Evolutionary conservation across 2,113 vertebrate genomes (phyloP), one percentile per base, ranked within the genome.

Genomic region (Leucosticte australis): DNA sequence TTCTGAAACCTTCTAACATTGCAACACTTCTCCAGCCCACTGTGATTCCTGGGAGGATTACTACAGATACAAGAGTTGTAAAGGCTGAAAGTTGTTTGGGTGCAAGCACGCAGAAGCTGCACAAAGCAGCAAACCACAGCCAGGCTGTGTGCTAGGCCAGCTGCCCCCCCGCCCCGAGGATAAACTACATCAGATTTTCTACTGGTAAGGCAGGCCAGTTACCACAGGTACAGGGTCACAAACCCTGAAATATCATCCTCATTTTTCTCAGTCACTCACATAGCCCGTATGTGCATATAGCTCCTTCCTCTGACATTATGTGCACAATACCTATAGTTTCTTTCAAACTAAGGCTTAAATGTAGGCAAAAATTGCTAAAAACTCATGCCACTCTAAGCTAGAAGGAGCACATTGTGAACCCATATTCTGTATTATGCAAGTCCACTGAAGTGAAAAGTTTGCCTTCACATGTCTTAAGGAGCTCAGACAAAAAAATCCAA

Each of bases 11-110:
- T 65, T 42, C 59, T 50, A 83, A 74, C 30, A 42, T 10, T 80
- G 67, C 87, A 95, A 77, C 33, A 69, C 27, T 68, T 33, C 22
- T 64, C 46, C 64, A 83, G 30, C 49, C 49, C 28, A 15, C 49
- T 63, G 69, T 62, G 50, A 65, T 67, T 85, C 35, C 76, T 84
- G 52, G 15, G 49, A 92, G 60, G 44, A 90, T 83, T 92, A 74
- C 27, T 88, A 59, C 37, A 70, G 68, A 83, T n/a, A 65, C 2
- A 50, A 8, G 65, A 88, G 63, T 47, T 42, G 42, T 73, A 37
- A 70, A 68, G 20, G 76, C 64, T 81, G 15, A n/a, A 52, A 68
- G 47, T 14, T 81, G 42, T 81, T 77, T 59, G 55, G 79, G 68
- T 77, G 52, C 0, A 0, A 90, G 80, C 2, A 0, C 5, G 19